Base-by-base conservation (phyloP, 2,797 vertebrate genomes). In the Corythornis leucogaster region DNA sequence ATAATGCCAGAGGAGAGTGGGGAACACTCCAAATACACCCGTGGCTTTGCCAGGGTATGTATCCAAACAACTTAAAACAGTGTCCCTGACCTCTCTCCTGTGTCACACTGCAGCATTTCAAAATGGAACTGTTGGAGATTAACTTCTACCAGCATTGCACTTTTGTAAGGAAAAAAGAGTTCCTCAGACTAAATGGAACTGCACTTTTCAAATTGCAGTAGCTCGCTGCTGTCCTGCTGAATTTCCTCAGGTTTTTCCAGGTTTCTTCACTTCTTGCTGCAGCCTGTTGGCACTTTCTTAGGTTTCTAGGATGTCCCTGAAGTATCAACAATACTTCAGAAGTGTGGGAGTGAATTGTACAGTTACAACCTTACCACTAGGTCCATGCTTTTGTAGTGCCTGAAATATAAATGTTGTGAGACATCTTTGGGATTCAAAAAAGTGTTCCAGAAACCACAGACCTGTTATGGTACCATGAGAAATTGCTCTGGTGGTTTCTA, bases 21-120 rank as follows among this genome's bases (percentile, higher is more conserved):
- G 85, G 88, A 92, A 51, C 25, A 57, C 88, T 93, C 86, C 93
- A 94, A 90, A 92, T 59, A 76, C 73, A 87, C 82, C 85, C 66
- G 10, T 50, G 83, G 51, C 43, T 85, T 76, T 90, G 77, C 85
- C 83, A 82, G 79, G 62, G 76, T 64, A 46, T 66, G 35, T 9
- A 25, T 92, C 76, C 84, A 77, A 38, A 59, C 48, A 31, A 71
- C 61, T 95, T 71, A 74, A 86, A 85, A 48, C 31, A 93, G 42
- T 1, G 2, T 95, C 67, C 71, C 53, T 76, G 59, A 67, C 55
- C 40, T 78, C 58, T 58, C 62, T 92, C 40, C 69, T 79, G 22
- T 82, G 96, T 97, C 66, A 71, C 40, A 19, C 76, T 85, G n/a
- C n/a, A 53, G 42, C 83, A n/a, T 79, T 81, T 66, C 67, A 88